phyloP scores from a whole-genome alignment of 2,888 invertebrate genomes.

The Taenaris catops region DNA sequence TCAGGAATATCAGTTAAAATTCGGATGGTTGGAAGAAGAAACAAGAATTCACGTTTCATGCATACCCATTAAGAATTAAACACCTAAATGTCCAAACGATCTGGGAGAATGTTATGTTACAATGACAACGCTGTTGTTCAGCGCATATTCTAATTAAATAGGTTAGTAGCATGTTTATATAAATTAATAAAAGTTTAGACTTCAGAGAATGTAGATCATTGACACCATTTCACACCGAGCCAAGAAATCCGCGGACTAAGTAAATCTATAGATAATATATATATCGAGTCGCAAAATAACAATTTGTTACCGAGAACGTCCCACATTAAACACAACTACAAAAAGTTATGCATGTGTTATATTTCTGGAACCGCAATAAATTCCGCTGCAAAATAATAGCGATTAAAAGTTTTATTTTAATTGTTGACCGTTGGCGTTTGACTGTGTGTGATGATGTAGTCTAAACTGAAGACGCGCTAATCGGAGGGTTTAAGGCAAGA shows the following conservation, averaged over 20 bases:
- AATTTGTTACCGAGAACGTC: conserved; percentile 31
- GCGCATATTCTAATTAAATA: too few relatives aligned
- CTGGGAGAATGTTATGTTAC: too few relatives aligned
- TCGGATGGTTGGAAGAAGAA: too few relatives aligned
- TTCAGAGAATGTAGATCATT: conserved; percentile 24
- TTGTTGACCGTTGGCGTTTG: too few relatives aligned
- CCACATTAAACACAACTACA: conserved; percentile 15
- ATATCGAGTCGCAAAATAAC: conserved; percentile 28
- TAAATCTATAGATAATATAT: conserved; percentile 16
- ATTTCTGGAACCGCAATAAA: conserved; percentile 36
- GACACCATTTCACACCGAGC: conserved; percentile 25
- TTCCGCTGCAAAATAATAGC: conserved; percentile 21
- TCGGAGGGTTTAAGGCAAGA: too few relatives aligned
- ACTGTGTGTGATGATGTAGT: too few relatives aligned
- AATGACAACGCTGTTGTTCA: too few relatives aligned
- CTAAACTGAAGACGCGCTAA: too few relatives aligned
- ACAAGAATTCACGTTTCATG: too few relatives aligned
- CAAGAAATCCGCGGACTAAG: conserved; percentile 24
- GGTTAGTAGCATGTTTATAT: neutral
- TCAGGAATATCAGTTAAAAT: too few relatives aligned
- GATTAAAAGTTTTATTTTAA: conserved; percentile 28
- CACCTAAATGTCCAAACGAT: too few relatives aligned
- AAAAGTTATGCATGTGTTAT: conserved; percentile 24
- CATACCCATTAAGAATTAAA: too few relatives aligned
- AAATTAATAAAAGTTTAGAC: conserved; percentile 16